Base-by-base conservation (phyloP, 2,113 vertebrate species). In the Oncorhynchus gorbuscha region DNA sequence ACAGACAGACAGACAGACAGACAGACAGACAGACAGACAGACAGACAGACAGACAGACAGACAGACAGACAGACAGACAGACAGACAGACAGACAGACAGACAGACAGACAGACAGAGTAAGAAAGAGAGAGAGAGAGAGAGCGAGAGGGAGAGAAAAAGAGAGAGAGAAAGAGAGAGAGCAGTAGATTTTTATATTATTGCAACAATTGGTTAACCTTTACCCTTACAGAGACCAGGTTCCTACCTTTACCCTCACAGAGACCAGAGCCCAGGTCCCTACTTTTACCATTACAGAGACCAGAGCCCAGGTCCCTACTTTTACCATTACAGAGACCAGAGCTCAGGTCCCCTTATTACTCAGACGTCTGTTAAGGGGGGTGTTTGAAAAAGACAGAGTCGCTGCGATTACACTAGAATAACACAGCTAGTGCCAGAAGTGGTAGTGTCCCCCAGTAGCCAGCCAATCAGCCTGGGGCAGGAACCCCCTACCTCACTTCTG, bases 341-440 rank as follows among this genome's bases (percentile, higher is more conserved):
- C 45, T 26, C 62, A 61, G 75, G 49, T 51, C 28, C 2, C 26
- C 26, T 39, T 22, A 9, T 67, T 45, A 71, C 76, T 78, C 75
- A 73, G 70, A 45, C 69, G 83, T 76, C 78, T 72, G 76, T 83
- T 76, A 71, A 75, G 32, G 72, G 28, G 22, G 16, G 45, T 75
- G 73, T 76, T 73, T 48, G 69, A 72, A 81, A 45, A 69, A 76
- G 28, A 70, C 2, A n/a, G n/a, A n/a, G n/a, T n/a, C n/a, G 71
- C 69, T 78, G 72, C 30, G 71, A 68, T 78, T 61, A 69, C 14
- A 14, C 72, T 70, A 68, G 16, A 84, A 81, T 78, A 81, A 80
- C 76, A 51, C 16, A 76, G 61, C 62, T 71, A 76, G 78, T 48
- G 75, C 51, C 65, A 72, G 55, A 83, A 66, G 24, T 35, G 32